Percentiles rank a stretch among this genome's conserved stretches.
Conservation (phyloP, 2,888 invertebrate species). For the Amiota mariae region DNA sequence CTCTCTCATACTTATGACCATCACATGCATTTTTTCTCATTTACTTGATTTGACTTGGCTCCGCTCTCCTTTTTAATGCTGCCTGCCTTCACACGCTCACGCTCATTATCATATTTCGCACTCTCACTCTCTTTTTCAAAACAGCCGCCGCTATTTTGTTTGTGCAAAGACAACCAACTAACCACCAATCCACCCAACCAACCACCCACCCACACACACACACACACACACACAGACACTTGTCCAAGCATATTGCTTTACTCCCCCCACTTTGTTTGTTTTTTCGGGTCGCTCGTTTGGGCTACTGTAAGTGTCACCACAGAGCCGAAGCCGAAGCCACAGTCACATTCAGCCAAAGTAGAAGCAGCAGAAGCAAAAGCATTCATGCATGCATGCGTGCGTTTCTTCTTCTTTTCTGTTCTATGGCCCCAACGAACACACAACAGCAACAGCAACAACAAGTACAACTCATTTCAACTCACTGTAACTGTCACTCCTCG, state of each 20-base stretch:
- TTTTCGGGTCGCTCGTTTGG: not conserved
- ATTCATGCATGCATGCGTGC: constrained; percentile 6
- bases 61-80: too few species aligned
- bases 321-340: not conserved
- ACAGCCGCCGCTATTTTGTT: too few species aligned
- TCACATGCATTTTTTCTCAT: constrained; percentile 36
- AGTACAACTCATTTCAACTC: too few species aligned
- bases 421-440: too few species aligned
- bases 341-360: not conserved
- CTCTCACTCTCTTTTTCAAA: too few species aligned
- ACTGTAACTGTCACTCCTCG: not conserved
- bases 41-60: too few species aligned
- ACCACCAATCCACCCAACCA: constrained; percentile 25
- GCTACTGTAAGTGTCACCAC: not conserved
- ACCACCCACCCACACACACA: constrained; percentile 45
- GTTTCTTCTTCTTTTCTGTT: too few species aligned
- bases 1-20: constrained; percentile 59
- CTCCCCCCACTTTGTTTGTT: not conserved
- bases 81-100: constrained; percentile 28
- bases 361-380: not conserved
- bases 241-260: constrained; percentile 34
- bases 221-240: constrained; percentile 47
- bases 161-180: not conserved
- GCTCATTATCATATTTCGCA: constrained; percentile 43
- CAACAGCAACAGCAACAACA: too few species aligned